Percentiles rank a stretch among this genome's conserved stretches.
phyloP scores from a whole-genome alignment of 2,888 invertebrate species.

The Myathropa florea region DNA sequence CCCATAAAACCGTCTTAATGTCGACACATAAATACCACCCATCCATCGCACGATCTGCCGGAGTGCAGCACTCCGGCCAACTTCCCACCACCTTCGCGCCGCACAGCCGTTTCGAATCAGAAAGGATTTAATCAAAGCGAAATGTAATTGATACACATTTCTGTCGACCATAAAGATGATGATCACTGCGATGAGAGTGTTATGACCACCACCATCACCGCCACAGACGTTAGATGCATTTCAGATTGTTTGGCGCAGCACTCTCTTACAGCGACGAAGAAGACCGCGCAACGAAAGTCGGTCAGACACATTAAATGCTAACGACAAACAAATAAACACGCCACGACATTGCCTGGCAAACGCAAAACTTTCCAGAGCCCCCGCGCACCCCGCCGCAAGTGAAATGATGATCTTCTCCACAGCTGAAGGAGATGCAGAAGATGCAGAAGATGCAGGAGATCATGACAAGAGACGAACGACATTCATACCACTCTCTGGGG shows the following conservation, averaged over 20 bases:
- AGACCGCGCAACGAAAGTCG: conserved; percentile 43
- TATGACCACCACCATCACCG: conserved; percentile 19
- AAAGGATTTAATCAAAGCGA: conserved; percentile 50
- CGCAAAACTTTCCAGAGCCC: conserved; percentile 42
- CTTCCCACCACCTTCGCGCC: not conserved
- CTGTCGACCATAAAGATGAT: conserved; percentile 56
- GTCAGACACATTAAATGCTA: conserved; percentile 65
- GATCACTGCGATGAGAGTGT: conserved; percentile 63
- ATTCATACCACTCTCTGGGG: conserved; percentile 26
- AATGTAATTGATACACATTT: conserved; percentile 58
- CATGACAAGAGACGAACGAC: conserved; percentile 23
- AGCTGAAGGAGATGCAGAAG: not conserved
- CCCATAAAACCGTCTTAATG: conserved; percentile 42
- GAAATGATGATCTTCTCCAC: conserved; percentile 37
- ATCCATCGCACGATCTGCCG: not conserved
- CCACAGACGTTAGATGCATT: conserved; percentile 27
- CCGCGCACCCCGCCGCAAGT: conserved; percentile 1
- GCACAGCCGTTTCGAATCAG: conserved; percentile 1
- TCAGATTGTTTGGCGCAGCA: not conserved
- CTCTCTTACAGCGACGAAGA: not conserved
- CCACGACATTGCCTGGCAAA: not conserved
- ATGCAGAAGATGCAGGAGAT: conserved; percentile 6
- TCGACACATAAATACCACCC: conserved; percentile 22
- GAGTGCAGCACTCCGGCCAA: not conserved
- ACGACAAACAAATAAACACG: conserved; percentile 39